phyloP scores from a whole-genome alignment of 2,113 vertebrate genomes.

The Corapipo altera region DNA sequence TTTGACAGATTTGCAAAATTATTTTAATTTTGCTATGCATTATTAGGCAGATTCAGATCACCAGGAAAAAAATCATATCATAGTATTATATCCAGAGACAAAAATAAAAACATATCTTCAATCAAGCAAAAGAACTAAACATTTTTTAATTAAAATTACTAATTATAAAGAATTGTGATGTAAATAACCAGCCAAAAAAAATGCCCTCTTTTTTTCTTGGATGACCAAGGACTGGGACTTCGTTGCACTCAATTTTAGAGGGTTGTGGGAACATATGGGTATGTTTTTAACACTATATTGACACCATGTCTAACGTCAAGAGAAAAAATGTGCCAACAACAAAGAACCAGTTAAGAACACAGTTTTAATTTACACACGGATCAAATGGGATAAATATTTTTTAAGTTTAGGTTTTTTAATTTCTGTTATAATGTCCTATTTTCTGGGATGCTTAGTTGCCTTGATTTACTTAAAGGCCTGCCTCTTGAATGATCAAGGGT shows the following conservation, averaged over 20 bases:
- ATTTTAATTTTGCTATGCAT: neutral
- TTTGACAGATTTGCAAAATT: neutral
- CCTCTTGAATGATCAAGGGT: neutral
- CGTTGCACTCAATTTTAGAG: neutral
- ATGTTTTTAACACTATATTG: neutral
- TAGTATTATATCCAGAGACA: neutral
- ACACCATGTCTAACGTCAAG: neutral
- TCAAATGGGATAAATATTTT: neutral
- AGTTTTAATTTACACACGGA: neutral
- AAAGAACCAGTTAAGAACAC: neutral
- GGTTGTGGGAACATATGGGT: neutral
- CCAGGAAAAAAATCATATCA: neutral
- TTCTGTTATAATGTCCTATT: neutral
- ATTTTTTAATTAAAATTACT: neutral
- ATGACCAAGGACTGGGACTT: neutral
- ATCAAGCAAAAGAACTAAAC: neutral
- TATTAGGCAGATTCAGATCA: neutral
- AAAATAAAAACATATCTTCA: neutral
- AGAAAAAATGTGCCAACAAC: neutral
- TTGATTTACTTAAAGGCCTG: neutral
- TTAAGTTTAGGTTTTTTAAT: neutral
- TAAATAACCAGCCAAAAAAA: neutral
- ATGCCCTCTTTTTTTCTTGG: neutral
- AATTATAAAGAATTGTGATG: neutral
- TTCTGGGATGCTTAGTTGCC: neutral